phyloP scores from a whole-genome alignment of 2,888 invertebrate species.

The Leptopterna dolabrata region DNA sequence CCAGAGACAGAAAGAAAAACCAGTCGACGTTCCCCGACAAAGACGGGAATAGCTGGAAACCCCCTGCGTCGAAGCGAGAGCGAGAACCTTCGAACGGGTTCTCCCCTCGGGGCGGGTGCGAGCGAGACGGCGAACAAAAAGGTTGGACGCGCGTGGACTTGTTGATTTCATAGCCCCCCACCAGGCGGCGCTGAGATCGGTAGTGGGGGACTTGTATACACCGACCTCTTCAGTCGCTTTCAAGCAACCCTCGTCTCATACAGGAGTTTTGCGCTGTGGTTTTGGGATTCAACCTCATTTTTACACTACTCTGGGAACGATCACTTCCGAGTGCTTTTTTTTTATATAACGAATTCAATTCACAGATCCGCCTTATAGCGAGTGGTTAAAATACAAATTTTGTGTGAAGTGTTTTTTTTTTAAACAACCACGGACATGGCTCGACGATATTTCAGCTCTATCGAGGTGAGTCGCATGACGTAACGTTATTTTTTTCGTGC shows the following conservation, averaged over 20 bases:
- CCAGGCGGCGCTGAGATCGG: conserved; percentile 47
- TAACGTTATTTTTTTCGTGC: no score
- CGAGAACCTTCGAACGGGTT: no score
- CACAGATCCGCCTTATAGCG: background rate
- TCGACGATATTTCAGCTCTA: background rate
- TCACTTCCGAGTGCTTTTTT: background rate
- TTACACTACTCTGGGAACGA: background rate
- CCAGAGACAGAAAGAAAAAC: background rate
- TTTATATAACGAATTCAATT: background rate
- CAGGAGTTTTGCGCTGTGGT: conserved; percentile 27
- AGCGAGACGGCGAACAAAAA: background rate
- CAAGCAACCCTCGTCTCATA: conserved; percentile 19
- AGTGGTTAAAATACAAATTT: background rate
- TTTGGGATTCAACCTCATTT: conserved; percentile 2
- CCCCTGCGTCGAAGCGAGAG: no score
- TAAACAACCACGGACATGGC: background rate
- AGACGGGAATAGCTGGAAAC: background rate
- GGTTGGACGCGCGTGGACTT: conserved; percentile 31
- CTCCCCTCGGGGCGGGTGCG: no score
- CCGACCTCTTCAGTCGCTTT: conserved; percentile 48
- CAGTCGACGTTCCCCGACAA: background rate
- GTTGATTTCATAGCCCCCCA: conserved; percentile 30
- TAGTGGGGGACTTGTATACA: conserved; percentile 26
- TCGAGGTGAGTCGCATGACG: background rate
- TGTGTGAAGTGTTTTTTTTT: background rate